Base-by-base conservation (phyloP, 2,797 vertebrate genomes). In the Trichosurus vulpecula region DNA sequence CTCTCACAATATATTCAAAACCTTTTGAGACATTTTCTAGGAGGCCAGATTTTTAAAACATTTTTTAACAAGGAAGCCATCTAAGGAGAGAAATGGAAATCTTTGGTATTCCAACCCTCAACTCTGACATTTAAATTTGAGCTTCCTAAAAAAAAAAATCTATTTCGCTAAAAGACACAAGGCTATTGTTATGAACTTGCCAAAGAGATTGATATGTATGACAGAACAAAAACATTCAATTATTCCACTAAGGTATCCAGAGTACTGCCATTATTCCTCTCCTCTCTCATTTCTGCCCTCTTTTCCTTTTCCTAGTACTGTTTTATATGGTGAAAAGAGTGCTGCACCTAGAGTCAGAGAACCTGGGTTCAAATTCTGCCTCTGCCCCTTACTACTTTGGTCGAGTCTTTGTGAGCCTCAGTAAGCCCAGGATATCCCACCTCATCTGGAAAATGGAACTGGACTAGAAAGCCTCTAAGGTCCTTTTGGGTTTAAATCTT, bases 111-210 rank as follows among this genome's bases (percentile, higher is more conserved):
- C 30, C 89, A 95, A 0, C 47, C 16, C 14, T 97, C 53, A 94
- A 91, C 54, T 92, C 58, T 94, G 93, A 96, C 41, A 93, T 95
- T 97, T 95, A 91, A 94, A 94, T 58, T 81, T 13, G 4, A 93
- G 94, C 87, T 94, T 91, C 51, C 57, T 93, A 93, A 89, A 95
- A 93, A 91, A 54, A 92, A 87, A 54, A 92, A 74, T 54, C 47
- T 52, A 90, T 25, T 91, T 95, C 56, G 74, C 92, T 31, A 55
- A 94, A 95, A 92, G 31, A 92, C 92, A 97, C 95, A 94, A 47
- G 47, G 12, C 12, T 95, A 90, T 90, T 93, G n/a, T 94, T 95
- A 54, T 92, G 95, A 95, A 94, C 35, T 55, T 94, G 74, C 41
- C 35, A 54, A 74, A 93, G 91, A 94, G 66, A 94, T 2, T 55